Percentiles rank a stretch among this genome's conserved stretches.
phyloP scores from a whole-genome alignment of 2,888 invertebrate genomes.

The Gisinianus flammeolus region DNA sequence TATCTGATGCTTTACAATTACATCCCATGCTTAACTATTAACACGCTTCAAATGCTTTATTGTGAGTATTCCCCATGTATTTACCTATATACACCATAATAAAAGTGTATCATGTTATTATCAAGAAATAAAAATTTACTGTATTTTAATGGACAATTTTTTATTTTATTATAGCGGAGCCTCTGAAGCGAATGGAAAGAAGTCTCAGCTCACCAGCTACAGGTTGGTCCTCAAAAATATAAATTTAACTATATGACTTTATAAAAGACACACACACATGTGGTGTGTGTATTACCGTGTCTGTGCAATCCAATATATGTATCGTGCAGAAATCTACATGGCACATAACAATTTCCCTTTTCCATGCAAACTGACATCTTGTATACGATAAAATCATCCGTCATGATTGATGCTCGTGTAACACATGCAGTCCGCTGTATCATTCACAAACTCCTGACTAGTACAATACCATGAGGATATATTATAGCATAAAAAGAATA shows the following conservation, averaged over 20 bases:
- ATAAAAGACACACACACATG: neutral
- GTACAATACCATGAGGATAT: neutral
- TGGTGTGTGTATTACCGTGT: neutral
- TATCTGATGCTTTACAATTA: too few relatives aligned
- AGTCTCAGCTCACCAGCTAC: constrained; percentile 59
- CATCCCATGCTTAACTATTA: neutral
- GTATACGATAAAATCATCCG: constrained; percentile 27
- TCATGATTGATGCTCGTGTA: constrained; percentile 31
- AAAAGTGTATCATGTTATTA: neutral
- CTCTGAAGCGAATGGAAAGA: constrained; percentile 57
- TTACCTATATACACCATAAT: neutral
- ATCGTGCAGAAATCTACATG: constrained; percentile 9
- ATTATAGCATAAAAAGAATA: neutral
- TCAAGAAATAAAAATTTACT: neutral
- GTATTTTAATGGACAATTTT: constrained; percentile 22
- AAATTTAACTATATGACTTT: neutral
- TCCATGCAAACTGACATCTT: constrained; percentile 7
- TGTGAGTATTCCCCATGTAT: neutral
- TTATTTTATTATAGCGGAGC: constrained; percentile 52
- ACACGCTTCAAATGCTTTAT: too few relatives aligned
- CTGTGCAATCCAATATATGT: neutral
- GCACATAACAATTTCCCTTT: constrained; percentile 9
- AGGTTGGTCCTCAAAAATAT: constrained; percentile 44
- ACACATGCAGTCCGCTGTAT: constrained; percentile 11
- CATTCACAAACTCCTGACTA: neutral